Percentiles rank a stretch among this genome's conserved stretches.
Evolutionary conservation across 2,797 vertebrate genomes (phyloP).

Genomic region (Poecile montanus): DNA sequence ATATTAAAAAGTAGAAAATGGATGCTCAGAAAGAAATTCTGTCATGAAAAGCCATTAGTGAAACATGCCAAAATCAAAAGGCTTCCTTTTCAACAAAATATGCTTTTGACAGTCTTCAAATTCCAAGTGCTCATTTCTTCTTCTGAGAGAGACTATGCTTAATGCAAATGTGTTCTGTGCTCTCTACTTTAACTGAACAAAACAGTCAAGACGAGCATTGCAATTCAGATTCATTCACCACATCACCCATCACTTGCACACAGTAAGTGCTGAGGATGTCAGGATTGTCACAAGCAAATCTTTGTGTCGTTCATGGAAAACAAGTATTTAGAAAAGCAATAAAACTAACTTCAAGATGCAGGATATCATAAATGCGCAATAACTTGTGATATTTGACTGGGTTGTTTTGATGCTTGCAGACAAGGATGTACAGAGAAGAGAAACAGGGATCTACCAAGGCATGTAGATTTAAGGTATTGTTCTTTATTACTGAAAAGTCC

Average conservation of each 20-base stretch:
- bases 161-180: slow-evolving; percentile 72
- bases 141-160: slow-evolving; percentile 59
- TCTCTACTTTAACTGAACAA: slow-evolving; percentile 58
- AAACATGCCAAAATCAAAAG: slow-evolving; percentile 72
- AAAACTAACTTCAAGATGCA: slow-evolving; percentile 47
- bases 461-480: not conserved
- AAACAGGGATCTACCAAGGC: not conserved
- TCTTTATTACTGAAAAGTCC: not conserved
- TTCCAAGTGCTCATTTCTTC: slow-evolving; percentile 67
- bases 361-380: slow-evolving; percentile 15
- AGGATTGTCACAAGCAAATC: slow-evolving; percentile 71
- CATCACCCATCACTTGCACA: slow-evolving; percentile 55
- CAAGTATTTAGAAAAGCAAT: slow-evolving; percentile 52
- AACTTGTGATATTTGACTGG: slow-evolving; percentile 15
- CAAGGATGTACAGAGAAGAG: not conserved
- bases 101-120: slow-evolving; percentile 73
- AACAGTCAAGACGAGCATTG: slow-evolving; percentile 58
- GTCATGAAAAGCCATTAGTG: slow-evolving; percentile 66
- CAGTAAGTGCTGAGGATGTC: slow-evolving; percentile 63
- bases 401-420: not conserved
- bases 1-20: slow-evolving; percentile 64
- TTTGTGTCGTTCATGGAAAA: slow-evolving; percentile 48
- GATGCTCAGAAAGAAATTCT: slow-evolving; percentile 59
- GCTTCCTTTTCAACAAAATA: slow-evolving; percentile 66
- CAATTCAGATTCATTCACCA: slow-evolving; percentile 68